Conservation (phyloP, 37 sponge, comb jelly and placozoan genomes). For the Aphrocallistes beatrix region DNA sequence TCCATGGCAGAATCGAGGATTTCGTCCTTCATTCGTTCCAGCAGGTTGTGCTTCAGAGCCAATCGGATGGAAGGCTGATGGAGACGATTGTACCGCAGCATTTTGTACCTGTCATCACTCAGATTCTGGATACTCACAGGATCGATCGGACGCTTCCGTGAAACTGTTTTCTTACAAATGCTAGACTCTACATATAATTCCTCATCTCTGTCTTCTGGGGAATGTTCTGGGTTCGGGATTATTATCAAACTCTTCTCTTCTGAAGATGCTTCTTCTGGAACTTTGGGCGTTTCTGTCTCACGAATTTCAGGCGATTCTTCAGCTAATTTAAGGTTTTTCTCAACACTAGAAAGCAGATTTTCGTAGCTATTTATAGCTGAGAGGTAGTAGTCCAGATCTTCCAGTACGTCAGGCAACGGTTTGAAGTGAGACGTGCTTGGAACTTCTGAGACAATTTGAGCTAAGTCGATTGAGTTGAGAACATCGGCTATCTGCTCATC, state of each 20-base stretch:
- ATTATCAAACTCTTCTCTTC: background rate
- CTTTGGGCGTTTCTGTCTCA: background rate
- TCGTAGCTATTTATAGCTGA: background rate
- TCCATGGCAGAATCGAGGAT: background rate
- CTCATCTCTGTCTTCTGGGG: background rate
- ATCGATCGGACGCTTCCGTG: background rate
- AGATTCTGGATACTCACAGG: background rate
- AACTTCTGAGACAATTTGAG: background rate
- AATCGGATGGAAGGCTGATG: background rate
- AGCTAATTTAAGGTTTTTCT: background rate
- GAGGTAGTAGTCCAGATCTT: constrained; percentile 1
- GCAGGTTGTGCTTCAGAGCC: background rate
- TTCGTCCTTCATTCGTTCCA: background rate
- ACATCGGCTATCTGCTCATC: constrained; percentile 80
- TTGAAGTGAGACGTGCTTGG: background rate
- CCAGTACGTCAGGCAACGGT: background rate
- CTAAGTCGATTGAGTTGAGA: background rate
- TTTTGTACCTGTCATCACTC: constrained; percentile 2
- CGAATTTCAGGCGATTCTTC: background rate
- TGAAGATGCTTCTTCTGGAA: background rate
- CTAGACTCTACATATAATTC: background rate
- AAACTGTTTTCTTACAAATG: background rate
- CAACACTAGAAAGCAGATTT: background rate
- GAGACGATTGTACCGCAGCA: background rate
- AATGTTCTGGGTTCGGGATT: background rate